These are phyloP conservation scores for Smittia sp. DNA, from an alignment of 2,888 invertebrate genomes.

Conservation along the genomic window DNA sequence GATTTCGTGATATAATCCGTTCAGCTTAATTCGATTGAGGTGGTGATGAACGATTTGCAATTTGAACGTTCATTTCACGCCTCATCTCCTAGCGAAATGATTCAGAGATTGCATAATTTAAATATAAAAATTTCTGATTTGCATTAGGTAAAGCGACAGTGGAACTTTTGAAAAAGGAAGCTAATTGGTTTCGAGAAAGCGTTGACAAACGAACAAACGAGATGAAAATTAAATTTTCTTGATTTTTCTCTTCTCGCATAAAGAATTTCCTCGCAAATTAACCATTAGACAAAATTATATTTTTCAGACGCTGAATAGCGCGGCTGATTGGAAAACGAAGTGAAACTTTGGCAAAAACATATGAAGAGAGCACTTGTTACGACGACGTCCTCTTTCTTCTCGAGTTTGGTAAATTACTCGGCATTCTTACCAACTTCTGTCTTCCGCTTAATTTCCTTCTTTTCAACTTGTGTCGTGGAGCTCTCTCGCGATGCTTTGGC, in stretches of 20 bases:
- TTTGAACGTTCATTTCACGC: background rate
- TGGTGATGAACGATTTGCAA: background rate
- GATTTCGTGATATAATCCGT: too few species aligned
- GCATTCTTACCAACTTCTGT: background rate
- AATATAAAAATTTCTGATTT: background rate
- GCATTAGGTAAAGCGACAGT: constrained; percentile 4
- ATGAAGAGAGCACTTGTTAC: too few species aligned
- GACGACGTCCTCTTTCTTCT: background rate
- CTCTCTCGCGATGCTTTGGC: background rate
- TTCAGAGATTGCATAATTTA: background rate
- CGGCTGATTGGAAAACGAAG: constrained; percentile 15
- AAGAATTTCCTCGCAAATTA: too few species aligned
- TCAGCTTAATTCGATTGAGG: too few species aligned
- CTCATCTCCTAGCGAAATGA: background rate
- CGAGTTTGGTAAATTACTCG: constrained; percentile 1
- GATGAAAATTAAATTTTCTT: constrained; percentile 23
- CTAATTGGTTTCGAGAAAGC: too few species aligned
- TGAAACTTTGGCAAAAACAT: background rate
- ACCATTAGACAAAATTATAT: constrained; percentile 23
- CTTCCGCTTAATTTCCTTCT: constrained; percentile 20
- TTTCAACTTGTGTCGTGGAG: background rate
- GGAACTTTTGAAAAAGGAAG: background rate
- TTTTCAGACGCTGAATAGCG: constrained; percentile 9
- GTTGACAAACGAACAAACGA: constrained; percentile 20
- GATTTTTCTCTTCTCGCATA: background rate